Base-by-base conservation (phyloP, 2,797 vertebrate species). In the Remorina albescens region DNA sequence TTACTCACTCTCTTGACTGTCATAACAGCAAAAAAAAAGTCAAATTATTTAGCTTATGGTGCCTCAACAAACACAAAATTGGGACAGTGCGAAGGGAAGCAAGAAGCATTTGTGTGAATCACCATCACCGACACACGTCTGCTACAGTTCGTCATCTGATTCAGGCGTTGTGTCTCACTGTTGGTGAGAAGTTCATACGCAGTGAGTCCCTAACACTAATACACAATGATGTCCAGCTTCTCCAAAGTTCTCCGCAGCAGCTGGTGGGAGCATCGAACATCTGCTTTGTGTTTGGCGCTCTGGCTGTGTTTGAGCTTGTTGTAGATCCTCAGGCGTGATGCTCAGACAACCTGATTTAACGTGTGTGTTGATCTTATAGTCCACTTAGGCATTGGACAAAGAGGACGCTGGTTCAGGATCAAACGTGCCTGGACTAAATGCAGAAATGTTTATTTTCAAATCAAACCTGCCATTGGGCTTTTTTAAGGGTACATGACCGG, bases 221-320 rank as follows among this genome's bases (percentile, higher is more conserved):
- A 62, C 65, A 69, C 61, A 47, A 21, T 83, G 83, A 91, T 76
- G 73, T 69, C 60, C 66, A 67, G 76, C 74, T 87, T 65, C 73
- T 83, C 62, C 63, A 83, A 65, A 82, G 82, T 89, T 84, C 72
- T 86, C 68, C 53, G 30, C 39, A 66, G 78, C 87, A 90, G 78
- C 89, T 90, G 91, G 39, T 81, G 76, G 74, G 77, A 81, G 78
- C 79, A 84, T 55, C 16, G 50, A 83, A 87, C 91, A 90, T 88
- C 88, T 91, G 90, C 71, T 82, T 73, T 72, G 53, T 81, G 54
- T 67, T 74, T 59, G 53, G 41, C 63, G 30, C 72, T 81, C 81
- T 67, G 78, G 76, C 83, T 74, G 81, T 78, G 69, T 76, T 69
- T 73, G 67, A 68, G 32, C 71, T 63, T 79, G 77, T 70, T 80